Evolutionary conservation across 2,888 invertebrate species (phyloP).

Genomic region (Oeneis ivallda): DNA sequence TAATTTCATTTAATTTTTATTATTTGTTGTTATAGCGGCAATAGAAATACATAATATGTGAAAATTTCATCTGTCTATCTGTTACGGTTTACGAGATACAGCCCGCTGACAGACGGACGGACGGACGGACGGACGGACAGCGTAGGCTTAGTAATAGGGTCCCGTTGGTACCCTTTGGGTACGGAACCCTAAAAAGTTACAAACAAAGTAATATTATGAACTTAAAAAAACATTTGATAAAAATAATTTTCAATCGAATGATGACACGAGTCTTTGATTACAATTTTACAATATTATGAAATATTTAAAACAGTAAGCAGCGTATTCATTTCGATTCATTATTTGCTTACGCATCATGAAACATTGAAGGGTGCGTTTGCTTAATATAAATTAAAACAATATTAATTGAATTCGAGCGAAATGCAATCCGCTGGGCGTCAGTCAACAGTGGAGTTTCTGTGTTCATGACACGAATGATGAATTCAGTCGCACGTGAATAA

Average conservation of each 20-base stretch:
- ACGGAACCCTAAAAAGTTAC: too few relatives aligned
- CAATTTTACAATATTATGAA: slow-evolving; percentile 8
- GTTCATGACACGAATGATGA: slow-evolving; percentile 27
- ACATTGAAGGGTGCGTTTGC: slow-evolving; percentile 38
- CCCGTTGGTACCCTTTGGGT: too few relatives aligned
- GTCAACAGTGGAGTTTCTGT: slow-evolving; percentile 35
- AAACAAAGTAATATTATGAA: too few relatives aligned
- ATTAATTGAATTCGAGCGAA: slow-evolving; percentile 40
- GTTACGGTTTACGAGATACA: too few relatives aligned
- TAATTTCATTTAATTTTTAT: too few relatives aligned
- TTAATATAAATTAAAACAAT: slow-evolving; percentile 41
- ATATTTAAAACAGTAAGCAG: slow-evolving; percentile 3
- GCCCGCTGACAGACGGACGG: too few relatives aligned
- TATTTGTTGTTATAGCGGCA: too few relatives aligned
- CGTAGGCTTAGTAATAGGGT: too few relatives aligned
- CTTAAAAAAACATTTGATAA: too few relatives aligned
- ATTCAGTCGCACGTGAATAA: slow-evolving; percentile 13
- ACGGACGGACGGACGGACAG: too few relatives aligned
- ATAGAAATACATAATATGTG: too few relatives aligned
- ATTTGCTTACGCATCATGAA: slow-evolving; percentile 38
- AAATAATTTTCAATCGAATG: background rate
- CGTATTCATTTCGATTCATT: slow-evolving; percentile 33
- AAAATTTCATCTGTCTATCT: too few relatives aligned
- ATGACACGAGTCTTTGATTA: background rate
- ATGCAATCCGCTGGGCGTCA: slow-evolving; percentile 34